phyloP scores from a whole-genome alignment of 2,888 invertebrate genomes.

The Cryptophagus acutangulus region DNA sequence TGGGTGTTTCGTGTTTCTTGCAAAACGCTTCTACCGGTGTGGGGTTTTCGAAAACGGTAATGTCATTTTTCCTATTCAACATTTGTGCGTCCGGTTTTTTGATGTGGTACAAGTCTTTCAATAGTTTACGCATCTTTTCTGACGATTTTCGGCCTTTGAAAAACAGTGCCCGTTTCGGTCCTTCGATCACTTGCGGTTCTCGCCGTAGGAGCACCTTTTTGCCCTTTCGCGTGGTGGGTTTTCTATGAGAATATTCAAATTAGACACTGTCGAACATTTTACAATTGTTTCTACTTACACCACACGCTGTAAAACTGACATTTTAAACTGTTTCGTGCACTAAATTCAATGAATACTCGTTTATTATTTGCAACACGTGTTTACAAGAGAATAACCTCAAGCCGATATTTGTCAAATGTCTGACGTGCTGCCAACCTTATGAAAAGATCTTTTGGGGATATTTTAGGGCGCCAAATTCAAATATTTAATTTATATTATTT shows the following conservation, averaged over 20 bases:
- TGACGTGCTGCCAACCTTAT: too few relatives aligned
- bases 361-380: conserved; percentile 34
- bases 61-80: conserved; percentile 76
- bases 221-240: conserved; percentile 83
- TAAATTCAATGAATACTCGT: conserved; percentile 13
- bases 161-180: conserved; percentile 77
- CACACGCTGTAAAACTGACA: conserved; percentile 47
- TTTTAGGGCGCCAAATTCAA: too few relatives aligned
- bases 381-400: conserved; percentile 30
- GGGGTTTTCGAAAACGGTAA: conserved; percentile 89
- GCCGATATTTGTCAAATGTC: too few relatives aligned
- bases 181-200: conserved; percentile 86
- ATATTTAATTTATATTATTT: too few relatives aligned
- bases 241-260: conserved; percentile 53
- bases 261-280: conserved; percentile 4
- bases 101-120: conserved; percentile 82
- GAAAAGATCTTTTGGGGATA: too few relatives aligned
- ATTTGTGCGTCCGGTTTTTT: conserved; percentile 82
- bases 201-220: conserved; percentile 76
- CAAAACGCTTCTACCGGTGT: conserved; percentile 72
- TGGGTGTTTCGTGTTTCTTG: conserved; percentile 78
- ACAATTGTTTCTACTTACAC: conserved; percentile 40
- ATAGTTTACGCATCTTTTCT: conserved; percentile 61
- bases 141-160: conserved; percentile 80
- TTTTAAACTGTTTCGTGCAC: conserved; percentile 26